Evolutionary conservation across 2,113 vertebrate species (phyloP).

Genomic region (Lagopus leucura): DNA sequence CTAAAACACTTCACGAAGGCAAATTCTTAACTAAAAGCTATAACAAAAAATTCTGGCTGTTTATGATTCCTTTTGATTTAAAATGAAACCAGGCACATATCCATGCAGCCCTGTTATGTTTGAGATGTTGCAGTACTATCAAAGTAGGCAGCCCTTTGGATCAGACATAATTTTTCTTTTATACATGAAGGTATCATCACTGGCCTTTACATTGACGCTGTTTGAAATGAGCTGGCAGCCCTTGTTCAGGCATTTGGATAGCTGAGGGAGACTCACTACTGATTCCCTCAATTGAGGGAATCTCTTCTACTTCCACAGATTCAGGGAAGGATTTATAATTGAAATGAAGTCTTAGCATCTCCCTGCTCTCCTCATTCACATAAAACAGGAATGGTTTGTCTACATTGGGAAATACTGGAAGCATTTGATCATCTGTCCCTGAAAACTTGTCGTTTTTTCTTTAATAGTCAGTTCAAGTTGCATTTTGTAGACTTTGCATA

Average conservation of each 20-base stretch:
- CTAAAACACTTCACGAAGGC: background rate
- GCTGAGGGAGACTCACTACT: background rate
- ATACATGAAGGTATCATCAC: fast-evolving
- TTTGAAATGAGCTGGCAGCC: background rate
- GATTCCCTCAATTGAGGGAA: background rate
- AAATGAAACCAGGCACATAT: background rate
- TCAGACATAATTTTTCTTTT: background rate
- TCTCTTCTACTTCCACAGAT: background rate
- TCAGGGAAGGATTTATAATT: background rate
- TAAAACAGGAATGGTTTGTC: background rate
- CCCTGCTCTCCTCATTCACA: background rate
- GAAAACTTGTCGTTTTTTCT: background rate
- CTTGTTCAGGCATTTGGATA: background rate
- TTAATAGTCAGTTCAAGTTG: background rate
- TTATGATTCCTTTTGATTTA: background rate
- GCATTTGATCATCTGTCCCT: background rate
- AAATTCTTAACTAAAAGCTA: background rate
- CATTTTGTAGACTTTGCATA: no score
- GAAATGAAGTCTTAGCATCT: background rate
- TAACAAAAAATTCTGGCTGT: background rate
- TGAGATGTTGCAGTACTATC: background rate
- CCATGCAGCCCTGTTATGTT: background rate
- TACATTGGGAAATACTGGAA: background rate
- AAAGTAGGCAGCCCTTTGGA: background rate
- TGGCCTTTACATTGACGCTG: background rate